Evolutionary conservation across 2,797 vertebrate species (phyloP).

Genomic region (Myoxocephalus aenaeus): DNA sequence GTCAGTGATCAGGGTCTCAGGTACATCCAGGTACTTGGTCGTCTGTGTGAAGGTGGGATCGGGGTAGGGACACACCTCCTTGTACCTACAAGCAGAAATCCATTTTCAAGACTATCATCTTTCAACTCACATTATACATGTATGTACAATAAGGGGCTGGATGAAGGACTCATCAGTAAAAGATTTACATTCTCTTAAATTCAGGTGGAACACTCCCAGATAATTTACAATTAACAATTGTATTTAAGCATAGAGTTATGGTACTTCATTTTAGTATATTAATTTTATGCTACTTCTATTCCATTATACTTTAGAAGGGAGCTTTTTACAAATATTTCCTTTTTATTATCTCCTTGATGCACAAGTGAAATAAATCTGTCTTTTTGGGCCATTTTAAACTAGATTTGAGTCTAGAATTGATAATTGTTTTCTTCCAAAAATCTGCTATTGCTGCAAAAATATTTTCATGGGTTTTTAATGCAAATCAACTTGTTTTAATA

Average conservation of each 20-base stretch:
- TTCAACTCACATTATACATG: not conserved
- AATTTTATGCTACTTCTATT: not conserved
- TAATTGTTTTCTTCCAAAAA: not conserved
- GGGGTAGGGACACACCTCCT: slow-evolving; percentile 94
- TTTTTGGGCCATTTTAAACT: fast-evolving
- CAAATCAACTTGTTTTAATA: not conserved
- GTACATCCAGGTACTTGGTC: slow-evolving; percentile 84
- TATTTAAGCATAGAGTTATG: not conserved
- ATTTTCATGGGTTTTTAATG: fast-evolving
- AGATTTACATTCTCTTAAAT: not conserved
- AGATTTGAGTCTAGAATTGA: not conserved
- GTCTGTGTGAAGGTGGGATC: slow-evolving; percentile 88
- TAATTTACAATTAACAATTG: not conserved
- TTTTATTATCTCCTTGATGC: not conserved
- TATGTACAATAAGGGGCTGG: not conserved
- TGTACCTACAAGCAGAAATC: slow-evolving; percentile 80
- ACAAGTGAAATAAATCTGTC: not conserved
- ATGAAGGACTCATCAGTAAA: not conserved
- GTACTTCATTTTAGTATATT: not conserved
- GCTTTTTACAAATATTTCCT: not conserved
- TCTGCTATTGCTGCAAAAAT: not conserved
- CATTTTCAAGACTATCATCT: not conserved
- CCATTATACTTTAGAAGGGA: not conserved
- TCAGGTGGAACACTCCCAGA: not conserved
- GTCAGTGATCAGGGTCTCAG: slow-evolving; percentile 92